A percentile compares a stretch with the other conserved stretches of the same genome.
phyloP scores from a whole-genome alignment of 2,113 vertebrate species.

The Archocentrus centrarchus region DNA sequence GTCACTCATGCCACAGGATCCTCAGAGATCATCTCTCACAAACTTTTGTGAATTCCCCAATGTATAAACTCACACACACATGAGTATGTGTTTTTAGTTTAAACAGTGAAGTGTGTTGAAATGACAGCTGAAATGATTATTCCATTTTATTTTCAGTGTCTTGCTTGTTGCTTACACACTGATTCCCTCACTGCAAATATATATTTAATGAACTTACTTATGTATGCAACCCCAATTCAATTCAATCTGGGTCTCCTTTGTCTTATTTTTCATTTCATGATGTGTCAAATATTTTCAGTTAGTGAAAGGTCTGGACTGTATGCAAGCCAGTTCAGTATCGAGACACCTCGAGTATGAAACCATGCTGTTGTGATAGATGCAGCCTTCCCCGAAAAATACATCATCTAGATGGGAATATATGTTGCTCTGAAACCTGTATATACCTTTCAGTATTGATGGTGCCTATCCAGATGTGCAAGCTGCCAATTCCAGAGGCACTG shows the following conservation, averaged over 20 bases:
- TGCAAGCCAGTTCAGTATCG: too few species aligned
- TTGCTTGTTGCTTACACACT: not conserved
- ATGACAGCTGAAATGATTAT: not conserved
- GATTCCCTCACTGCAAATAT: not conserved
- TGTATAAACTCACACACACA: not conserved
- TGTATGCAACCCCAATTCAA: not conserved
- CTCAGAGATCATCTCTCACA: constrained; percentile 16
- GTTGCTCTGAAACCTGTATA: too few species aligned
- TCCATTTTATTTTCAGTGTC: not conserved
- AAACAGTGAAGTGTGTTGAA: not conserved
- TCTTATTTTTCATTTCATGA: not conserved
- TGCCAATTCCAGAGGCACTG: too few species aligned
- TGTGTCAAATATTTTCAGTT: not conserved
- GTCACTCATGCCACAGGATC: constrained; percentile 13
- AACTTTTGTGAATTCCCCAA: not conserved
- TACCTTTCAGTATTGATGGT: too few species aligned
- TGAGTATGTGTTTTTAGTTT: not conserved
- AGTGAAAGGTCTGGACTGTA: too few species aligned
- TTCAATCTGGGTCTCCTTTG: not conserved
- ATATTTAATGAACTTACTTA: not conserved
- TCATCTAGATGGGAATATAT: too few species aligned
- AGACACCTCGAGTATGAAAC: too few species aligned
- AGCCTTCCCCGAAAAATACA: too few species aligned
- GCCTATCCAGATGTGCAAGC: too few species aligned
- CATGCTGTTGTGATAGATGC: too few species aligned